phyloP scores from a whole-genome alignment of 2,888 invertebrate species.

The Neria commutata region DNA sequence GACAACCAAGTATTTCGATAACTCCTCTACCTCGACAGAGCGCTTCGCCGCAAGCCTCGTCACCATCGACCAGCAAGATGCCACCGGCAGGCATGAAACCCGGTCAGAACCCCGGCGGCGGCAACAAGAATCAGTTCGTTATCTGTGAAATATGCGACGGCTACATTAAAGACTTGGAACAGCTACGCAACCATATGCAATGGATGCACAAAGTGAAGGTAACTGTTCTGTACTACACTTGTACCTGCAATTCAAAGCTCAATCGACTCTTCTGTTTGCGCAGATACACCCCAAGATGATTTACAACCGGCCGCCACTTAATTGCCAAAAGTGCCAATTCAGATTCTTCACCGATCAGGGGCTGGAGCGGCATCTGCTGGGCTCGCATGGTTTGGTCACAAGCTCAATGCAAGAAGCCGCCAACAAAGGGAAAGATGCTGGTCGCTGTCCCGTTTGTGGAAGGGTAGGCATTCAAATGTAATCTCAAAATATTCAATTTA shows the following conservation, averaged over 20 bases:
- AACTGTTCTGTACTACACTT: background rate
- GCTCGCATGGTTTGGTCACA: conserved; percentile 92
- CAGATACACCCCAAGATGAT: conserved; percentile 93
- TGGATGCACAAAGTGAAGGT: conserved; percentile 95
- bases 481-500: background rate
- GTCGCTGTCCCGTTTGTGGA: conserved; percentile 93
- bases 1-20: conserved; percentile 87
- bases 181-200: conserved; percentile 94
- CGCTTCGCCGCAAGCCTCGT: conserved; percentile 67
- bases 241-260: background rate
- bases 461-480: conserved; percentile 69
- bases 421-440: conserved; percentile 92
- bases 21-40: conserved; percentile 81
- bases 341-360: conserved; percentile 98
- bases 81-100: conserved; percentile 64
- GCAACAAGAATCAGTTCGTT: conserved; percentile 81
- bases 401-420: conserved; percentile 96
- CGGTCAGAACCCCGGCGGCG: conserved; percentile 53
- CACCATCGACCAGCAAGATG: conserved; percentile 59
- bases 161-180: conserved; percentile 93
- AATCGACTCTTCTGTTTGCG: background rate
- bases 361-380: conserved; percentile 90
- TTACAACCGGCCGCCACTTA: conserved; percentile 89
- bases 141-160: conserved; percentile 98
- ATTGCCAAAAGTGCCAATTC: conserved; percentile 95